These are phyloP conservation scores for Ceraclea dissimilis DNA, from an alignment of 2,888 invertebrate genomes.

Conservation along the genomic window DNA sequence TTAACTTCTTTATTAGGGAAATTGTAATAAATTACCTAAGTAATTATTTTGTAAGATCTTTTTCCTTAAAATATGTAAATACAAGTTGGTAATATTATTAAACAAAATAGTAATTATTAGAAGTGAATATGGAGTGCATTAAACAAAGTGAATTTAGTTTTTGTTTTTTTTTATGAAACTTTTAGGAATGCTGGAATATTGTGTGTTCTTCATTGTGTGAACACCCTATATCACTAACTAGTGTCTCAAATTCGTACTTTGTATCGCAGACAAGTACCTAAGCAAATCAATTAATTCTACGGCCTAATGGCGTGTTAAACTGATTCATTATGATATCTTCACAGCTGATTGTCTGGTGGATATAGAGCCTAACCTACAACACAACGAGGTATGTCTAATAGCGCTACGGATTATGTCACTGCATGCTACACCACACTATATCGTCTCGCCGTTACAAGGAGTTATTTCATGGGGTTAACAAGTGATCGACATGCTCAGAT, in stretches of 20 bases:
- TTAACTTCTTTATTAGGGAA: no score
- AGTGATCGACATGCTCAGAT: neutral
- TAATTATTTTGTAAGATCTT: no score
- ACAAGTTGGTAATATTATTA: no score
- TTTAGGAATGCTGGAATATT: no score
- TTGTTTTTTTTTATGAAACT: no score
- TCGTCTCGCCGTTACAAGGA: neutral
- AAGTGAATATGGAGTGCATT: no score
- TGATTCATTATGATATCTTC: conserved; percentile 6
- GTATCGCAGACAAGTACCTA: neutral
- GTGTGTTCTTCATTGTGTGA: no score
- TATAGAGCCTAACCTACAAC: neutral
- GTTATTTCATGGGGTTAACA: conserved; percentile 6
- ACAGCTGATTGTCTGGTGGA: neutral
- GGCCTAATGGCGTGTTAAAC: neutral
- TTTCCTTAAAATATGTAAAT: no score
- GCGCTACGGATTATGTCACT: no score
- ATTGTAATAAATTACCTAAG: no score
- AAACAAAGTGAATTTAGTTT: no score
- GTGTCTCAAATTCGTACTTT: conserved; percentile 5
- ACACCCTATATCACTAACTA: conserved; percentile 5
- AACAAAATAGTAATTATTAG: no score
- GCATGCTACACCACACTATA: neutral
- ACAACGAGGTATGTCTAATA: neutral
- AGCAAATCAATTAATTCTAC: conserved; percentile 8